These are phyloP conservation scores for Paedocypris sp. DNA, from an alignment of 2,113 vertebrate species.

Conservation along the genomic window DNA sequence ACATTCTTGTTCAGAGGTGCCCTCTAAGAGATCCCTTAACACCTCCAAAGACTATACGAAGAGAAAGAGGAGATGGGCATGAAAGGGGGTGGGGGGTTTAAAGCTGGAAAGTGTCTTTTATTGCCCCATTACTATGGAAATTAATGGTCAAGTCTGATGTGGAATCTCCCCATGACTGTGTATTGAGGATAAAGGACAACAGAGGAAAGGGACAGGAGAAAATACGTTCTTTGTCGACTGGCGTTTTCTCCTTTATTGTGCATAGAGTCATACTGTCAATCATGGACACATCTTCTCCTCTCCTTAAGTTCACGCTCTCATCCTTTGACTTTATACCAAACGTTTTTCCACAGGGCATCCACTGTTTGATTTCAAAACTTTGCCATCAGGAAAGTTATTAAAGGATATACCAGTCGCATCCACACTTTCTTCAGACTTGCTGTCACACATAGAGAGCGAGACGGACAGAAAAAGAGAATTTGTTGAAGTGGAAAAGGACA, in stretches of 20 bases:
- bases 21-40: slow-evolving; percentile 13
- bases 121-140: slow-evolving; percentile 28
- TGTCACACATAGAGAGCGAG: neutral
- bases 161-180: slow-evolving; percentile 8
- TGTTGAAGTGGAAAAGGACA: slow-evolving; percentile 21
- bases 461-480: neutral
- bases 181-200: slow-evolving; percentile 20
- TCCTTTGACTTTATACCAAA: slow-evolving; percentile 22
- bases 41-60: slow-evolving; percentile 5
- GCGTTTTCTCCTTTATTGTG: slow-evolving; percentile 28
- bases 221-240: slow-evolving; percentile 21
- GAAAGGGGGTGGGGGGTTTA: neutral
- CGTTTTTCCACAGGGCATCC: slow-evolving; percentile 20
- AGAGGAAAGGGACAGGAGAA: slow-evolving; percentile 3
- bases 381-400: slow-evolving; percentile 28
- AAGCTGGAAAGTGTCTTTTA: neutral
- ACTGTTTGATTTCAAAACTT: slow-evolving; percentile 29
- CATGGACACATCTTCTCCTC: slow-evolving; percentile 8
- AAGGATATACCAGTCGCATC: slow-evolving; percentile 12
- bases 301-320: slow-evolving; percentile 14
- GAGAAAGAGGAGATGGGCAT: neutral
- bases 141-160: slow-evolving; percentile 16
- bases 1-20: slow-evolving; percentile 15
- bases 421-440: slow-evolving; percentile 12
- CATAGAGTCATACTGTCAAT: slow-evolving; percentile 23